Conservation (phyloP, 2,888 invertebrate genomes). For the Notocelia uddmanniana region DNA sequence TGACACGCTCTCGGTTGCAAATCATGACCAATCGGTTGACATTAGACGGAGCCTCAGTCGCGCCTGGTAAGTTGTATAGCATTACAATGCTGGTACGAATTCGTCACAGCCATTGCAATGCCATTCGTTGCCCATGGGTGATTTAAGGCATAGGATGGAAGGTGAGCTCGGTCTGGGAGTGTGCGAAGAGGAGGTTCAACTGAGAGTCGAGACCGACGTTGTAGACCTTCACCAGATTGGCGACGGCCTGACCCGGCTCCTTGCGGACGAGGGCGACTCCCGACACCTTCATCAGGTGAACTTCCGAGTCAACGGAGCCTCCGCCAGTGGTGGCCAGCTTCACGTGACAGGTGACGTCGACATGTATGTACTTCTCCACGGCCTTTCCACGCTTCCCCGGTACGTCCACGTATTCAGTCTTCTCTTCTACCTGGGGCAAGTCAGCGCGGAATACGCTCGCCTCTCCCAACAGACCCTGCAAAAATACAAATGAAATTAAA, state of each 20-base stretch:
- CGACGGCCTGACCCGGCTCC: constrained; percentile 83
- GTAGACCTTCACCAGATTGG: constrained; percentile 86
- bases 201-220: constrained; percentile 90
- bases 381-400: constrained; percentile 79
- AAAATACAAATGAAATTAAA: constrained; percentile 51
- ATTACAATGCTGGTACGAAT: constrained; percentile 59
- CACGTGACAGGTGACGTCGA: constrained; percentile 89
- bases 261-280: constrained; percentile 88
- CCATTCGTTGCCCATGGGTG: constrained; percentile 64
- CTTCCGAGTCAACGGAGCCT: constrained; percentile 84
- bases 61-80: constrained; percentile 75
- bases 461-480: constrained; percentile 85
- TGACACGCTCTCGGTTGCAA: constrained; percentile 65
- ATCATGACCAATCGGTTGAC: constrained; percentile 74
- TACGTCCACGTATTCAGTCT: constrained; percentile 85
- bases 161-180: constrained; percentile 87
- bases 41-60: constrained; percentile 78
- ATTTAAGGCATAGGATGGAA: constrained; percentile 86
- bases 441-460: constrained; percentile 89
- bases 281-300: constrained; percentile 88
- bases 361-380: constrained; percentile 88
- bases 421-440: constrained; percentile 88
- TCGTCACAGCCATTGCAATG: constrained; percentile 64
- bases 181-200: constrained; percentile 87
- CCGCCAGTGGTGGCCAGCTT: constrained; percentile 86